Evolutionary conservation across 2,888 invertebrate genomes (phyloP), one percentile per base, ranked within the genome.

Genomic region (Philopedon plagiatum): DNA sequence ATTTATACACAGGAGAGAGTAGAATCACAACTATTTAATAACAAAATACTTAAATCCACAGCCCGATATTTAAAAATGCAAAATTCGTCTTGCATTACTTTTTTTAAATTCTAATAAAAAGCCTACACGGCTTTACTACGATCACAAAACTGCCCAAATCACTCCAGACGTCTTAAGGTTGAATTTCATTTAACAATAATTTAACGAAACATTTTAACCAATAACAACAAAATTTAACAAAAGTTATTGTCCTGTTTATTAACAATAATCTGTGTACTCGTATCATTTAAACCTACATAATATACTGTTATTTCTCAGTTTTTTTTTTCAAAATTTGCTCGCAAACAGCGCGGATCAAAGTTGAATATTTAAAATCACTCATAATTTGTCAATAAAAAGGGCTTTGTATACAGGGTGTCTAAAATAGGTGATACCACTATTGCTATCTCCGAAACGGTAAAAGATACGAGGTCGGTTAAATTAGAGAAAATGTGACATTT

Each of bases 61-160:
- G 81, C 81, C 81, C 78, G 76, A 80, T 80, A 75, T 76, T 76
- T 76, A 77, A 78, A 80, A 79, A 80, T 80, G 78, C 79, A 80
- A 79, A 79, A 76, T 58, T 65, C 41, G 62, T 65, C 64, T 68
- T 67, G 71, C 74, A 74, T 68, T 26, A 34, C 41, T 65, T 41
- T 66, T 65, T 66, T 65, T 56, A 67, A 51, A 62, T 15, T 62
- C 66, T 74, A 72, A 73, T 63, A 64, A 37, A 8, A 63, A 21
- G 39, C 62, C 37, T 37, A 54, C 65, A 58, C 51, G 68, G 66
- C 73, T 71, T 64, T 66, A 61, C 66, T 75, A 75, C 64, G 73
- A 79, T 78, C 77, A 78, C 75, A 79, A 81, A 81, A 78, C 64
- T 80, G 82, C 81, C 80, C 82, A 82, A 75, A 80, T 82, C 82